Evolutionary conservation across 2,888 invertebrate genomes (phyloP).

Genomic region (Lordiphosa andalusiaca): DNA sequence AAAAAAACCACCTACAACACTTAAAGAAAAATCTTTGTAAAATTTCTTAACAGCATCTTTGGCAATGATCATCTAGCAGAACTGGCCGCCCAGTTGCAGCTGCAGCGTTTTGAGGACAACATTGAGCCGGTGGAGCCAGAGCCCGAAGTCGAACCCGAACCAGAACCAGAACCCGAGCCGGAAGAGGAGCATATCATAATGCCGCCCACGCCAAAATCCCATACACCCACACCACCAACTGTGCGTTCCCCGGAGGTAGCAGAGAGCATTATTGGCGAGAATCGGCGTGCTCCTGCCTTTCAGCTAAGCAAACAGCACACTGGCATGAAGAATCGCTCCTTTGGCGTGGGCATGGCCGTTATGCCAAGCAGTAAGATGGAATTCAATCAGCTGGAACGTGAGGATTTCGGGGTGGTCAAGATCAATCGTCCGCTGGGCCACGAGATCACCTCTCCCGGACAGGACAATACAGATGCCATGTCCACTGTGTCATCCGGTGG

Average conservation of each 20-base stretch:
- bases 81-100: slow-evolving; percentile 48
- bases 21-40: slow-evolving; percentile 11
- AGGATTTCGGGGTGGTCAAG: slow-evolving; percentile 79
- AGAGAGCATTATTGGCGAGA: slow-evolving; percentile 64
- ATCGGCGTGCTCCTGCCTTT: slow-evolving; percentile 69
- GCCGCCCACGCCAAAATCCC: slow-evolving; percentile 40
- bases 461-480: slow-evolving; percentile 77
- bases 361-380: slow-evolving; percentile 80
- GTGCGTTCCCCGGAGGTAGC: slow-evolving; percentile 48
- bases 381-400: slow-evolving; percentile 77
- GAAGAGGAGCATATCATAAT: slow-evolving; percentile 23
- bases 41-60: slow-evolving; percentile 44
- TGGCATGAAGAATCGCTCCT: slow-evolving; percentile 80
- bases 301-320: slow-evolving; percentile 79
- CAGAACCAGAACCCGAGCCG: slow-evolving; percentile 27
- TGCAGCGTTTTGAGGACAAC: slow-evolving; percentile 9
- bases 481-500: slow-evolving; percentile 79
- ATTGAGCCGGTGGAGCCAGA: slow-evolving; percentile 9
- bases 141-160: slow-evolving; percentile 15
- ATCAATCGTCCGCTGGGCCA: slow-evolving; percentile 77
- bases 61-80: slow-evolving; percentile 34
- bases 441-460: slow-evolving; percentile 56
- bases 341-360: slow-evolving; percentile 79
- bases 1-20: slow-evolving; percentile 13
- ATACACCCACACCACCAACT: slow-evolving; percentile 47